Evolutionary conservation across 2,888 invertebrate genomes (phyloP), one percentile per base, ranked within the genome.

Genomic region (Antheraea assamensis): DNA sequence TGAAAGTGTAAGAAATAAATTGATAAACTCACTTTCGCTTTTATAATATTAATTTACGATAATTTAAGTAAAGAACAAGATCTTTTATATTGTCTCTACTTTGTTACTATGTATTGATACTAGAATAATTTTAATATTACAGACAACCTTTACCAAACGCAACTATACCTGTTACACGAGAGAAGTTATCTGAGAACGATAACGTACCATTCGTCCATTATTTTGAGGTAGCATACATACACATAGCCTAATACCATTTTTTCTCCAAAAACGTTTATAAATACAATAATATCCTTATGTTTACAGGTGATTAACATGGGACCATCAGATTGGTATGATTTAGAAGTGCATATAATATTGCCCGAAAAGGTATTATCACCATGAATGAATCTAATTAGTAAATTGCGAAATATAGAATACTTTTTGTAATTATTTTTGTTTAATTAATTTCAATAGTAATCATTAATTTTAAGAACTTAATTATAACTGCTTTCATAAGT

Each of bases 281-380:
- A 27, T 47, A 10, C 8, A 47, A 15, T 35, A 7, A 71, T 68
- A n/a, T 71, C 8, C 58, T 71, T 75, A 74, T 73, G 42, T 66
- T 86, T 85, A 68, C 81, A 94, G 92, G 81, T 94, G 27, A 89
- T 86, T 1, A 94, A 93, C 79, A 82, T 82, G 35, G 94, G 94
- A 2, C 94, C 94, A 0, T 94, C 94, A 0, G 88, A 92, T 78
- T 91, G 90, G 82, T 82, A 84, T 30, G 77, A 82, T 27, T 82
- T 92, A 52, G 76, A 83, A 52, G 86, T 83, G 2, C 75, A 80
- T 2, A 79, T 89, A 61, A 58, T 73, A 24, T 75, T 89, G 47
- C 83, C 90, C 8, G 83, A 87, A 21, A 84, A 81, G 81, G 93
- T 92, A 79, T 13, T n/a, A n/a, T 81, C 52, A n/a, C 13, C 2